phyloP scores from a whole-genome alignment of 2,797 vertebrate species.

The Eulemur mongoz region DNA sequence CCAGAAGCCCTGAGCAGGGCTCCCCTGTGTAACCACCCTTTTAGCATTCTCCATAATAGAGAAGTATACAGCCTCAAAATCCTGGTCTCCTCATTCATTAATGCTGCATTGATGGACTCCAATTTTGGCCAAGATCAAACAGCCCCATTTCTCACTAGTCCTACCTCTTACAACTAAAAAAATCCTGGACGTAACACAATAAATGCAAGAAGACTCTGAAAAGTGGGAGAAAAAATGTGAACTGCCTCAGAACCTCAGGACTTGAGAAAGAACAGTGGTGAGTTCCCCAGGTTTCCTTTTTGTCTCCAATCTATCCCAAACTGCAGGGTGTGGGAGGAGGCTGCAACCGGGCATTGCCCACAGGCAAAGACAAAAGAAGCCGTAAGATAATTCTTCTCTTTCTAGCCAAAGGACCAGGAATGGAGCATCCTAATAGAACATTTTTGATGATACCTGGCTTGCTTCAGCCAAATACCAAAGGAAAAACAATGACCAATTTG shows the following conservation, averaged over 20 bases:
- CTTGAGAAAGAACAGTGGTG: neutral
- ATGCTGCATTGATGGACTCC: neutral
- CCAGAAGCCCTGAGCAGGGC: neutral
- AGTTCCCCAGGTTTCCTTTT: neutral
- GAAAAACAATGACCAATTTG: neutral
- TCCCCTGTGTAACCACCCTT: neutral
- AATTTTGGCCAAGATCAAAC: neutral
- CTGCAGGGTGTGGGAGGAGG: neutral
- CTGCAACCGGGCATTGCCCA: neutral
- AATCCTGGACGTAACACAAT: neutral
- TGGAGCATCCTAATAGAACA: neutral
- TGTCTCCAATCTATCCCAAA: neutral
- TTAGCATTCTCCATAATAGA: neutral
- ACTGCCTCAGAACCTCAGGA: neutral
- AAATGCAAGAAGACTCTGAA: neutral
- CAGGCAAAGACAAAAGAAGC: neutral
- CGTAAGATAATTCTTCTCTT: neutral
- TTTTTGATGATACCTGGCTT: neutral
- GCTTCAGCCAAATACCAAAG: neutral
- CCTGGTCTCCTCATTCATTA: slow-evolving; percentile 23
- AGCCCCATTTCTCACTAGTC: neutral
- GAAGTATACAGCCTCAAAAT: neutral
- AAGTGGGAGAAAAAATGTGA: neutral
- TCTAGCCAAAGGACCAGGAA: neutral
- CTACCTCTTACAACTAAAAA: neutral